Base-by-base conservation (phyloP, 2,113 vertebrate genomes). In the Otocyon megalotis region DNA sequence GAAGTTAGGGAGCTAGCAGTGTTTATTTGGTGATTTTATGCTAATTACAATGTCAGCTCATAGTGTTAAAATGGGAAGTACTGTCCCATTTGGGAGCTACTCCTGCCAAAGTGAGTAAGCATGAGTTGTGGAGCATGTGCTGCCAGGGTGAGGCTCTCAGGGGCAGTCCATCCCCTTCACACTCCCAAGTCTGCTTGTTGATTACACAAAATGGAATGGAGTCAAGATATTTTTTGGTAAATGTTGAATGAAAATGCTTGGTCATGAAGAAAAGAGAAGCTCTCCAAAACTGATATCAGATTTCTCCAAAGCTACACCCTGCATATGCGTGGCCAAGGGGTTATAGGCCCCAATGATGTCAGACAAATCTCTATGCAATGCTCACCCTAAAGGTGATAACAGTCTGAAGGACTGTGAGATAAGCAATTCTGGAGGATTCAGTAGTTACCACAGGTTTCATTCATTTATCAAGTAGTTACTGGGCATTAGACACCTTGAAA, bases 11-110 rank as follows among this genome's bases (percentile, higher is more conserved):
- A 98, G 94, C 96, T 95, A 97, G 94, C 97, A 98, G 97, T 98
- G 97, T 98, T 98, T 97, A 97, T 98, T 96, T 98, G 97, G 90
- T 97, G 96, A 98, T 98, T 98, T 98, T 98, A 97, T 97, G 97
- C 97, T 98, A 96, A 97, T 97, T 96, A 83, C 84, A 98, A 96
- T 90, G 88, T 97, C 96, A 97, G 96, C 98, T 98, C 87, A 96
- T 96, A 97, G 76, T 97, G 96, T 97, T 98, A 95, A 97, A 97
- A 98, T 76, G 89, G 96, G 96, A 98, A 86, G 86, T 22, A 12
- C 79, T 72, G 37, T 53, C 92, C 62, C 87, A 63, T 5, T 19
- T 0, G 0, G 50, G 82, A 93, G 58, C 48, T 83, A 6, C 22
- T 54, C 32, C 63, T 9, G 10, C 53, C 81, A 96, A 24, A 89